phyloP scores from a whole-genome alignment of 2,888 invertebrate species.

The Chymomyza fuscimana region DNA sequence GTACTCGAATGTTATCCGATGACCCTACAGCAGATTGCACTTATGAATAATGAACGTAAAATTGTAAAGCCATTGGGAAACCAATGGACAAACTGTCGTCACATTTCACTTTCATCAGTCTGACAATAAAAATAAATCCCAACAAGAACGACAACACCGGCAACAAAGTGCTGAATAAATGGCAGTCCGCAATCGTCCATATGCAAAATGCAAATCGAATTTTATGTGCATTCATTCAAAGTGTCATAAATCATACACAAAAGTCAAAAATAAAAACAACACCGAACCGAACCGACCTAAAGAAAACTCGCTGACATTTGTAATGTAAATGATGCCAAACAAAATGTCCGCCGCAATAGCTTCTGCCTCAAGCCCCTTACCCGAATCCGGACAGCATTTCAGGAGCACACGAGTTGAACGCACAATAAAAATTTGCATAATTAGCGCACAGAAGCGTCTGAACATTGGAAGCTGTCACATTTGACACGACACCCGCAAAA shows the following conservation, averaged over 20 bases:
- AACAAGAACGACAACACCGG: not conserved
- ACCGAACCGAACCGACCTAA: conserved; percentile 23
- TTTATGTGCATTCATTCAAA: conserved; percentile 33
- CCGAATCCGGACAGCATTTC: not conserved
- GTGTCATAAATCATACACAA: conserved; percentile 51
- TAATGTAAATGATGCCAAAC: conserved; percentile 54
- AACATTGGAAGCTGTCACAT: conserved; percentile 64
- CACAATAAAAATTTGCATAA: conserved; percentile 57
- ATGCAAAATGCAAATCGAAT: conserved; percentile 15
- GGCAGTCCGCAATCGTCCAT: not conserved
- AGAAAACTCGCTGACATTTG: conserved; percentile 45
- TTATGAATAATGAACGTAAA: conserved; percentile 25
- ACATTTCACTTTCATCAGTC: conserved; percentile 30
- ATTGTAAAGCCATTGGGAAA: not conserved
- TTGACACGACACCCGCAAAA: conserved; percentile 44
- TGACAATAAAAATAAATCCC: not conserved
- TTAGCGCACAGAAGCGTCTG: conserved; percentile 56
- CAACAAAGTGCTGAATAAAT: conserved; percentile 4
- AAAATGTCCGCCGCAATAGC: conserved; percentile 6
- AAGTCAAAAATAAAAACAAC: not conserved
- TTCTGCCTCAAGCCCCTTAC: not conserved
- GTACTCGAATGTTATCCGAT: not conserved
- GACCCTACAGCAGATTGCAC: not conserved
- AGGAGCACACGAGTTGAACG: not conserved
- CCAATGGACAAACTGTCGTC: conserved; percentile 22